Evolutionary conservation across 2,113 vertebrate species (phyloP), one percentile per base, ranked within the genome.

Genomic region (Lepisosteus osseus): DNA sequence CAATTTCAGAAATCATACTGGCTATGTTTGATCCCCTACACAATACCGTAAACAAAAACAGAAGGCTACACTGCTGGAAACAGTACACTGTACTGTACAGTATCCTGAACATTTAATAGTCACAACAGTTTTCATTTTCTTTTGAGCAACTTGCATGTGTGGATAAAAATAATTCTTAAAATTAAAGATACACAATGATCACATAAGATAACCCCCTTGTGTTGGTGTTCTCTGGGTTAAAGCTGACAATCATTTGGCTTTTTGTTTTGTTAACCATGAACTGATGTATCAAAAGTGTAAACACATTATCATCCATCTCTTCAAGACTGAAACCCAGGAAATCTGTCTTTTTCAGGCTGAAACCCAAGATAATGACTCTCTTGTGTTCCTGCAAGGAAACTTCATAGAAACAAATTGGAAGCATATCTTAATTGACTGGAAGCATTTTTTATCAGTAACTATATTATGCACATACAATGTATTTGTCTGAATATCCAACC

Each of bases 401-500:
- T 84, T 84, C 77, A 84, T 80, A 82, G 80, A 79, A 64, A 64
- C 4, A 64, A 64, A 40, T 64, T 9, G 62, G 17, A 64, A 64
- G n/a, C 70, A 15, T 67, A 56, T 63, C 47, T 61, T 79, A 84
- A 85, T 84, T 79, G 80, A 74, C 80, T 85, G 67, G 68, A 80
- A 83, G 82, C 75, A 75, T 77, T 78, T 73, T 67, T 74, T 79
- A 70, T 74, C 77, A 75, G 75, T 80, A 72, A 29, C 29, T 29
- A 73, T 63, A 78, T 57, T 71, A 51, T 17, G 72, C 76, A 29
- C 29, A 1, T 29, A 29, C 29, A 29, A 29, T 29, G 1, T 75
- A 77, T 80, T 76, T 80, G 74, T 71, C 70, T 78, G 80, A 86
- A 75, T 69, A 76, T 73, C 79, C 75, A 76, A 83, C 59, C 47